A percentile compares a stretch with the other conserved stretches of the same genome.
phyloP scores from a whole-genome alignment of 2,797 vertebrate species.

The Chiroxiphia lanceolata region DNA sequence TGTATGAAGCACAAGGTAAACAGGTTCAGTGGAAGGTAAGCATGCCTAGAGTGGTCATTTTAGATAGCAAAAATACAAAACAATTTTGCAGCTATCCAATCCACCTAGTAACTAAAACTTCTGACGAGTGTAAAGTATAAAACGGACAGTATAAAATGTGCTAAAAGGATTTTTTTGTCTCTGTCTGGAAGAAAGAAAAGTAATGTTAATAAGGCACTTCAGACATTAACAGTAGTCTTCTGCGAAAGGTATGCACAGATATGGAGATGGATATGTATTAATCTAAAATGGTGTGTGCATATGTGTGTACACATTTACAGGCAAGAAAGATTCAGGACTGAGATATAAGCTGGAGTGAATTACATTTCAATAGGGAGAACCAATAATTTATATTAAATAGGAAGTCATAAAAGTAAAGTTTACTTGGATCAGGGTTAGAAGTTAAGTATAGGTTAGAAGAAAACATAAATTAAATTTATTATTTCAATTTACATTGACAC shows the following conservation, averaged over 20 bases:
- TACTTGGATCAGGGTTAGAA: not conserved
- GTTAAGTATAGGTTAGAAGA: not conserved
- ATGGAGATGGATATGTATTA: not conserved
- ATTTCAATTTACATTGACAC: not conserved
- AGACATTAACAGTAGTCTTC: not conserved
- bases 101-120: not conserved
- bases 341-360: not conserved
- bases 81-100: not conserved
- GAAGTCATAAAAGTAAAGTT: not conserved
- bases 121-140: not conserved
- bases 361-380: not conserved
- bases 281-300: not conserved
- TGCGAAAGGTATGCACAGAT: not conserved
- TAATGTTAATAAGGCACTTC: not conserved
- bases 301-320: not conserved
- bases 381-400: not conserved
- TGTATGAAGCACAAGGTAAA: conserved; percentile 50
- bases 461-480: not conserved
- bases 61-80: conserved; percentile 3
- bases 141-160: not conserved
- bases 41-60: not conserved
- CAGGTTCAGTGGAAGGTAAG: conserved; percentile 9
- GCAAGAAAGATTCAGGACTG: not conserved
- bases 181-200: not conserved
- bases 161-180: not conserved